Conservation (phyloP, 2,888 invertebrate species). For the Polydrusus tereticollis region DNA sequence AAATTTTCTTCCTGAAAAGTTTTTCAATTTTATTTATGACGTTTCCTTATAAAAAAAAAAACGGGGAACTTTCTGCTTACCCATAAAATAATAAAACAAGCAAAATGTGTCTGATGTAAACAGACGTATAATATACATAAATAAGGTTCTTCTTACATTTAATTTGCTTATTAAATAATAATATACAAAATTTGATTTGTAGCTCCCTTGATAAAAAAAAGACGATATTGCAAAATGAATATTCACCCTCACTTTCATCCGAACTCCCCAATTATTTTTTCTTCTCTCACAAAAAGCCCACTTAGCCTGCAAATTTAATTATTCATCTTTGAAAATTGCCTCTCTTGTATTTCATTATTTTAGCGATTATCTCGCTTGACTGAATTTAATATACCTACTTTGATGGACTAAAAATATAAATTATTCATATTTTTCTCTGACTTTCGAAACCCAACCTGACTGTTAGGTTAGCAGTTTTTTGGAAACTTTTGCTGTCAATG, state of each 20-base stretch:
- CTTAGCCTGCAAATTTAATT: constrained; percentile 40
- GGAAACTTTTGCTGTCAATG: too few species aligned
- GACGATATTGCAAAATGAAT: constrained; percentile 30
- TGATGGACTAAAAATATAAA: neutral
- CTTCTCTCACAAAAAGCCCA: constrained; percentile 39
- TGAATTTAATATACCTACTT: constrained; percentile 19
- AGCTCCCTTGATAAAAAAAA: constrained; percentile 16
- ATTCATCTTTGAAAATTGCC: constrained; percentile 18
- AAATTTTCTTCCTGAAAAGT: too few species aligned
- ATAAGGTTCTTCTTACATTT: neutral
- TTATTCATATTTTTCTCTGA: neutral
- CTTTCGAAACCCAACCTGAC: neutral
- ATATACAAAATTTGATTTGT: constrained; percentile 23
- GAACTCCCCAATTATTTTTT: constrained; percentile 36
- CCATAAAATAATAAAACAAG: too few species aligned
- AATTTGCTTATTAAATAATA: constrained; percentile 15
- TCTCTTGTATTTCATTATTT: constrained; percentile 23
- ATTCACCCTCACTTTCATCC: constrained; percentile 22
- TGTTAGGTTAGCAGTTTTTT: too few species aligned
- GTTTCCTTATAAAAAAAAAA: too few species aligned
- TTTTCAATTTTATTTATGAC: too few species aligned
- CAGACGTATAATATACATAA: too few species aligned
- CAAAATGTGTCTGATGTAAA: too few species aligned
- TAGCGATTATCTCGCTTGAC: constrained; percentile 14
- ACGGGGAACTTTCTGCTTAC: too few species aligned